Evolutionary conservation across 2,888 invertebrate genomes (phyloP), one percentile per base, ranked within the genome.

Genomic region (Seira musarum): DNA sequence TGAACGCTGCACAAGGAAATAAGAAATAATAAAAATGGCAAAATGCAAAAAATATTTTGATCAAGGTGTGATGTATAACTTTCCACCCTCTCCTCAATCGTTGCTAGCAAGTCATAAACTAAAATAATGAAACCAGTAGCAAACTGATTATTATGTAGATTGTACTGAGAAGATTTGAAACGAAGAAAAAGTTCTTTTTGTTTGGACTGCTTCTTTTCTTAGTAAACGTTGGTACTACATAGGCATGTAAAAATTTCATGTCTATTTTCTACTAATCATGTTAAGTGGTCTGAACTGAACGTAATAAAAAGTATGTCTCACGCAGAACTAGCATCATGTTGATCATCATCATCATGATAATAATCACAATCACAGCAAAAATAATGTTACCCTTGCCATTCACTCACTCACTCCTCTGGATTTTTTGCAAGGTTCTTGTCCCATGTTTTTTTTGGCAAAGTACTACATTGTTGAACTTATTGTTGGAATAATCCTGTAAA

Each of bases 181-280:
- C n/a, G n/a, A n/a, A n/a, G n/a, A n/a, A n/a, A n/a, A n/a, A n/a
- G n/a, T n/a, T n/a, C n/a, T n/a, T n/a, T n/a, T n/a, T n/a, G n/a
- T n/a, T n/a, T n/a, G n/a, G n/a, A n/a, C n/a, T n/a, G n/a, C n/a
- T n/a, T n/a, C n/a, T 40, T 40, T 5, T 40, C 13, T 40, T 40
- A 40, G 13, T 5, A 40, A 40, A 40, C 13, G 40, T 40, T n/a
- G n/a, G n/a, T n/a, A n/a, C 6, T 40, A 13, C 40, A 40, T 40
- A 40, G 40, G 40, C 13, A 40, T 40, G 40, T 40, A 13, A 40
- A 13, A 40, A 40, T 5, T 64, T 15, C 15, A 64, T 10, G 25
- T 21, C 22, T 6, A 22, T 30, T 60, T 70, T 60, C 24, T 69
- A 57, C 69, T 70, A 70, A 70, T 70, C 57, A 30, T 70, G 60